Evolutionary conservation across 2,888 invertebrate genomes (phyloP).

Genomic region (Tridacna gigas): DNA sequence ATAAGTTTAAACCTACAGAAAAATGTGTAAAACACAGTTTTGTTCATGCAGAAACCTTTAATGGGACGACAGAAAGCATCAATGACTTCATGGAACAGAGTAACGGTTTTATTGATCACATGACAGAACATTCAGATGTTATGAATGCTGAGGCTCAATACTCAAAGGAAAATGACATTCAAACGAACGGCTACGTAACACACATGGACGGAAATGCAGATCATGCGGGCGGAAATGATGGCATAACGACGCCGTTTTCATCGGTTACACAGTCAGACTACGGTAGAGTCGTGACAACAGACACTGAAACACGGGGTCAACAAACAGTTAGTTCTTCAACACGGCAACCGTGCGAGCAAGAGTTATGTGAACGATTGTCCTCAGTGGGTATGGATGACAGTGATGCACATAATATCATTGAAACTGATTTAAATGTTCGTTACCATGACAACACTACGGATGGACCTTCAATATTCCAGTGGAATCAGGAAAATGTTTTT

Average conservation of each 20-base stretch:
- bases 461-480: neutral
- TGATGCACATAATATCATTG: neutral
- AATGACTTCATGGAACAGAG: neutral
- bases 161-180: neutral
- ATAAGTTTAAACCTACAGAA: neutral
- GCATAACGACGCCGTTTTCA: neutral
- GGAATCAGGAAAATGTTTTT: conserved; percentile 8
- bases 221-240: neutral
- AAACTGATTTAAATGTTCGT: neutral
- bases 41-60: neutral
- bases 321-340: neutral
- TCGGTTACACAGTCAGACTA: conserved; percentile 5
- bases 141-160: neutral
- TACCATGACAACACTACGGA: neutral
- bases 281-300: conserved; percentile 1
- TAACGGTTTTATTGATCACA: neutral
- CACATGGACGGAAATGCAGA: neutral
- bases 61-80: neutral
- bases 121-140: neutral
- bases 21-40: neutral
- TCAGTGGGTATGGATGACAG: conserved; percentile 23
- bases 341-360: neutral
- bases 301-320: neutral
- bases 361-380: conserved; percentile 23
- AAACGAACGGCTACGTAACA: neutral